Conservation (phyloP, 2,113 vertebrate genomes). For the Dascyllus trimaculatus region DNA sequence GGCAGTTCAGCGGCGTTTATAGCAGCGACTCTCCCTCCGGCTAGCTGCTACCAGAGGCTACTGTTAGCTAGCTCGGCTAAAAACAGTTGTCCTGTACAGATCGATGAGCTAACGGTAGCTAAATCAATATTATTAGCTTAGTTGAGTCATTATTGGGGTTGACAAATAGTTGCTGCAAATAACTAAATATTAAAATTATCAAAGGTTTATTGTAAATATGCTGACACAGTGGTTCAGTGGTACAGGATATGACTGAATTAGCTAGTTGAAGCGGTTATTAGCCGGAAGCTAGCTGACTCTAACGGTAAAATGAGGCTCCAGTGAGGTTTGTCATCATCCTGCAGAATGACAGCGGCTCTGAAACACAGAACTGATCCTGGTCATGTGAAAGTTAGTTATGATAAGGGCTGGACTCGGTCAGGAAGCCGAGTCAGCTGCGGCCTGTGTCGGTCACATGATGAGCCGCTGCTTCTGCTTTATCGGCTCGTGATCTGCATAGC, state of each 20-base stretch:
- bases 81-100: background rate
- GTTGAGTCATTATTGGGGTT: background rate
- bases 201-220: no score
- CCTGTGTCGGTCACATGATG: conserved; percentile 76
- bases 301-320: no score
- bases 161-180: background rate
- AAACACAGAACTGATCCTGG: background rate
- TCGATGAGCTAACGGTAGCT: conserved; percentile 1
- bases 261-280: no score
- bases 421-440: conserved; percentile 21
- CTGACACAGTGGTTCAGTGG: no score
- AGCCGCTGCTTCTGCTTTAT: conserved; percentile 43
- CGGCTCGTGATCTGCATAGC: no score
- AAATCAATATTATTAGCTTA: background rate
- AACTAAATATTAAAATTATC: no score
- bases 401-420: background rate
- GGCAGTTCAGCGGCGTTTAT: background rate
- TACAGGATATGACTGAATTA: no score
- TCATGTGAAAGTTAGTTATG: background rate
- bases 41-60: conserved; percentile 55
- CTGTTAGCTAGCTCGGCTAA: conserved; percentile 21
- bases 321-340: no score
- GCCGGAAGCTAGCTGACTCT: no score
- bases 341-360: no score
- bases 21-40: background rate